These are phyloP conservation scores for Hippocampus kuda DNA, from an alignment of 2,797 vertebrate species.

Conservation along the genomic window DNA sequence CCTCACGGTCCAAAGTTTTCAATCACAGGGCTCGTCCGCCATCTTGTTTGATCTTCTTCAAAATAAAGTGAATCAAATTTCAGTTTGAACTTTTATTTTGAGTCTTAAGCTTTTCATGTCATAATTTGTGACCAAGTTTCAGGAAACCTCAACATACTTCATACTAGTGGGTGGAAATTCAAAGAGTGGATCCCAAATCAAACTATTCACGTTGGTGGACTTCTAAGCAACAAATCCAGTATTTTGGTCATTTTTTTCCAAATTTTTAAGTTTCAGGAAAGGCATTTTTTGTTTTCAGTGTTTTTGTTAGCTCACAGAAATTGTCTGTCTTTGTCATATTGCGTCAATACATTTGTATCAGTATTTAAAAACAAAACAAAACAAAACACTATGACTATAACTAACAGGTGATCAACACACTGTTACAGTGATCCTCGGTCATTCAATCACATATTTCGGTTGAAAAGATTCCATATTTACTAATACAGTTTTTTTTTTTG, in stretches of 20 bases:
- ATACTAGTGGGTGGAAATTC: neutral
- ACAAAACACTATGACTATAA: too few relatives aligned
- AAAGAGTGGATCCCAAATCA: neutral
- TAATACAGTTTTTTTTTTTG: neutral
- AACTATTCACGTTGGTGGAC: neutral
- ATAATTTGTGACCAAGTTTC: neutral
- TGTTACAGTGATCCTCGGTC: too few relatives aligned
- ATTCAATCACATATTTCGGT: too few relatives aligned
- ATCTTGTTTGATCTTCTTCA: neutral
- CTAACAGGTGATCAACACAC: too few relatives aligned
- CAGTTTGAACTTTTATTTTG: neutral
- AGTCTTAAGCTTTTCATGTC: neutral
- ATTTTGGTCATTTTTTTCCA: too few relatives aligned
- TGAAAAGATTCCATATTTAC: neutral
- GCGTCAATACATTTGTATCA: too few relatives aligned
- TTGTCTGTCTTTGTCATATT: too few relatives aligned
- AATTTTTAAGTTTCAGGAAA: too few relatives aligned
- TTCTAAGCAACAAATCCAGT: neutral
- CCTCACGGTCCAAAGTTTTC: too few relatives aligned
- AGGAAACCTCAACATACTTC: neutral
- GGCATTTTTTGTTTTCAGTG: too few relatives aligned
- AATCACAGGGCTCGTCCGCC: neutral
- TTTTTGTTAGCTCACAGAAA: too few relatives aligned
- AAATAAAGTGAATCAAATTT: neutral
- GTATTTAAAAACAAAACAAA: too few relatives aligned